A percentile compares a stretch with the other conserved stretches of the same genome.
Conservation (phyloP, 92 coral and sea anemone genomes). For the Paragorgia papillata region DNA sequence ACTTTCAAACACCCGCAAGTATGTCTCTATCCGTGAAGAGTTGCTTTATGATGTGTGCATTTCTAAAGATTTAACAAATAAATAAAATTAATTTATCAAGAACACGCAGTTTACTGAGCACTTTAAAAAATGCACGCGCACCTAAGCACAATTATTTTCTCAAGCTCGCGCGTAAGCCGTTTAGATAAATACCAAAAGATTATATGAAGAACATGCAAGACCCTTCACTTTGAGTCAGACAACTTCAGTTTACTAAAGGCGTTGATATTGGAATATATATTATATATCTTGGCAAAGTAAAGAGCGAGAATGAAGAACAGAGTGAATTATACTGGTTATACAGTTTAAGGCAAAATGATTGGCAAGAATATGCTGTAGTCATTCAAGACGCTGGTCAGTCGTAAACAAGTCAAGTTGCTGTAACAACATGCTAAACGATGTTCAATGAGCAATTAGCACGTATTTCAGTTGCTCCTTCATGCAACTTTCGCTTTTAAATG, state of each 20-base stretch:
- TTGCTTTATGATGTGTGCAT: background rate
- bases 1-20: background rate
- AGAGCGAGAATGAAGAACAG: no score
- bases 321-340: no score
- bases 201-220: no score
- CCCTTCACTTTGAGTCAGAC: no score
- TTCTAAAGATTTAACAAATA: background rate
- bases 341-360: background rate
- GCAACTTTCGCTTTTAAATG: conserved; percentile 41
- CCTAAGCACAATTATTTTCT: background rate
- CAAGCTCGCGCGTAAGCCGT: no score
- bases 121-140: no score
- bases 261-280: no score
- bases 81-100: background rate
- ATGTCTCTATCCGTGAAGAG: background rate
- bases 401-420: conserved; percentile 23
- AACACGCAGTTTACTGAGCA: no score
- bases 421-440: conserved; percentile 46
- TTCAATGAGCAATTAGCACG: conserved; percentile 47
- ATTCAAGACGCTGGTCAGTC: conserved; percentile 8
- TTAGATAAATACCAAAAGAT: no score
- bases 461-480: conserved; percentile 42
- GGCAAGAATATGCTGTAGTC: conserved; percentile 6
- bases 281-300: no score
- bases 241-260: no score